Percentiles rank a stretch among this genome's conserved stretches.
Evolutionary conservation across 2,797 vertebrate genomes (phyloP).

Genomic region (Picus viridis): DNA sequence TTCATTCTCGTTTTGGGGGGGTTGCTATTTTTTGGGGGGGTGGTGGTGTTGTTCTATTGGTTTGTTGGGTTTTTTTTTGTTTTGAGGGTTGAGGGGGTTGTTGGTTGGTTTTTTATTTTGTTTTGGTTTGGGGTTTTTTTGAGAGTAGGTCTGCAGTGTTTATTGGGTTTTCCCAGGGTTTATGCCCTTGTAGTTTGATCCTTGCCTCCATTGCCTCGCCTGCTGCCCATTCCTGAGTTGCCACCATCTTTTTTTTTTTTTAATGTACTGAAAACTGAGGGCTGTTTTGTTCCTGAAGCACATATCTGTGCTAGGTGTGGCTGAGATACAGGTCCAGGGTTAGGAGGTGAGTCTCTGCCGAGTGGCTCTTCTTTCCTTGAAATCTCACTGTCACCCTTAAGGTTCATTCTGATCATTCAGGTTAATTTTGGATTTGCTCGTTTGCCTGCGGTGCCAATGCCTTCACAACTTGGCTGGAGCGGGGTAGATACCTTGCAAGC

Average conservation of each 20-base stretch:
- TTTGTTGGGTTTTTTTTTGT: not conserved
- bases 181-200: not conserved
- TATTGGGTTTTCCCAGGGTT: not conserved
- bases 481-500: not conserved
- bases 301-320: not conserved
- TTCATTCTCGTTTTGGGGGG: too few relatives aligned
- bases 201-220: rapidly evolving
- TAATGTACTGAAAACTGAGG: not conserved
- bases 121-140: not conserved
- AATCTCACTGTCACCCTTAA: not conserved
- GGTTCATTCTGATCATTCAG: not conserved
- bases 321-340: not conserved
- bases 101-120: too few relatives aligned
- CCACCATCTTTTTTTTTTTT: rapidly evolving
- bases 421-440: rapidly evolving
- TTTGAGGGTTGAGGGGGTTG: too few relatives aligned
- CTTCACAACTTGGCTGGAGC: not conserved
- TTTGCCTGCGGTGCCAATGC: rapidly evolving
- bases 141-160: not conserved
- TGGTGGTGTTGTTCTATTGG: too few relatives aligned
- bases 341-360: not conserved
- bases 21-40: too few relatives aligned
- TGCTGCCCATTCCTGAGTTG: rapidly evolving
- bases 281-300: not conserved
- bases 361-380: not conserved